phyloP scores from a whole-genome alignment of 64 coral and sea anemone genomes.

The Platygyra sinensis region DNA sequence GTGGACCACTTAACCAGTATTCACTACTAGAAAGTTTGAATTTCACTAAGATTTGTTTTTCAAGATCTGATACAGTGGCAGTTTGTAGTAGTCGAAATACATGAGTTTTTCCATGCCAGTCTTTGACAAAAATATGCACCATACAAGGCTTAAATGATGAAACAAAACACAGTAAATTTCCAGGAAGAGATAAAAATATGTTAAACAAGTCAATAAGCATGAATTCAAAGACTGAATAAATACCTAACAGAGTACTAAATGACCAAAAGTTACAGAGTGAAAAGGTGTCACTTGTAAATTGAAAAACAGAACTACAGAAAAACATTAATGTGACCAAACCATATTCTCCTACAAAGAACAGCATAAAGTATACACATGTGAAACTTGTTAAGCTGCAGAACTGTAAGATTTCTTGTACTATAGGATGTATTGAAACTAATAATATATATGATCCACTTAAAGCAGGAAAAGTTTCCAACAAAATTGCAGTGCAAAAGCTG shows the following conservation, averaged over 20 bases:
- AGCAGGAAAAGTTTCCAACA: constrained; percentile 12
- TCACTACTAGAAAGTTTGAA: background rate
- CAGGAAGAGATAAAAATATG: constrained; percentile 44
- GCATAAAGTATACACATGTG: constrained; percentile 29
- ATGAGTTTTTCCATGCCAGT: constrained; percentile 42
- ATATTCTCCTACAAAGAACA: constrained; percentile 16
- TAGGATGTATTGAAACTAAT: background rate
- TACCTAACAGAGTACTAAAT: constrained; percentile 18
- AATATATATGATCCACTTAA: constrained; percentile 20
- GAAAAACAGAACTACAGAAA: background rate
- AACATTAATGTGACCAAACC: background rate
- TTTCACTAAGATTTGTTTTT: constrained; percentile 36
- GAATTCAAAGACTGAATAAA: constrained; percentile 17
- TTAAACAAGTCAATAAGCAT: constrained; percentile 51
- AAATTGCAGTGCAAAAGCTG: constrained; percentile 5
- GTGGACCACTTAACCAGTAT: constrained; percentile 37
- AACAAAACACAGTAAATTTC: constrained; percentile 48
- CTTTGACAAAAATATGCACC: constrained; percentile 28
- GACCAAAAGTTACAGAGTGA: constrained; percentile 27
- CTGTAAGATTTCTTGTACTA: background rate
- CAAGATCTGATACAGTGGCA: constrained; percentile 29
- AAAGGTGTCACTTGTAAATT: background rate
- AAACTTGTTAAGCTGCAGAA: constrained; percentile 10
- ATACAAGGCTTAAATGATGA: constrained; percentile 22
- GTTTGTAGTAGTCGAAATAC: constrained; percentile 27